Evolutionary conservation across 1,140 invertebrate species (phyloP).

Genomic region (Eueides isabella): DNA sequence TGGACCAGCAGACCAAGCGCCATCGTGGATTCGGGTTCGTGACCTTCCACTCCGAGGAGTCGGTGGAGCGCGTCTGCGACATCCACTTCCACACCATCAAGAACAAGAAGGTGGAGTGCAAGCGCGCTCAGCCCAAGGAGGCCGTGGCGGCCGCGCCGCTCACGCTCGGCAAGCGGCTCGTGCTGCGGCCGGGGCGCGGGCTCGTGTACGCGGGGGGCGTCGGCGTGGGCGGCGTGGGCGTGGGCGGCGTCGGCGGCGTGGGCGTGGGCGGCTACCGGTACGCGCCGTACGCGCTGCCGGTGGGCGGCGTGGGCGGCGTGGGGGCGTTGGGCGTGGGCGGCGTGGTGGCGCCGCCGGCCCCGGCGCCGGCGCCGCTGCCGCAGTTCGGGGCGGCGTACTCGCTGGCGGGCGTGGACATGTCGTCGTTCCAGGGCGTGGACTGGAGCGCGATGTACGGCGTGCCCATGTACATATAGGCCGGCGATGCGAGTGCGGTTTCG

Average conservation of each 20-base stretch:
- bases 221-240: conserved; percentile 72
- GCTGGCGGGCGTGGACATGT: conserved; percentile 94
- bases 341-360: conserved; percentile 80
- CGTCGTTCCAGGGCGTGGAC: conserved; percentile 94
- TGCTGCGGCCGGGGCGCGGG: conserved; percentile 65
- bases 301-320: conserved; percentile 81
- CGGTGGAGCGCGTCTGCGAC: conserved; percentile 94
- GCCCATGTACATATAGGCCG: conserved; percentile 92
- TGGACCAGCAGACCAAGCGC: conserved; percentile 96
- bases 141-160: conserved; percentile 86
- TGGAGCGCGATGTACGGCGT: conserved; percentile 95
- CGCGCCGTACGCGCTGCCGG: conserved; percentile 83
- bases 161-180: conserved; percentile 76
- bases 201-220: conserved; percentile 63
- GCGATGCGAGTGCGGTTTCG: conserved; percentile 39
- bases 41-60: conserved; percentile 95
- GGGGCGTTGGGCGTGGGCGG: conserved; percentile 69
- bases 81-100: conserved; percentile 97
- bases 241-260: conserved; percentile 77
- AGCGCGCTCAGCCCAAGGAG: conserved; percentile 96
- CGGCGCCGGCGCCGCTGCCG: conserved; percentile 82
- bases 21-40: conserved; percentile 96
- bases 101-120: conserved; percentile 96
- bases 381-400: conserved; percentile 91
- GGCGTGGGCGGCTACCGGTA: conserved; percentile 85